Evolutionary conservation across 2,888 invertebrate genomes (phyloP).

Genomic region (Cybosia mesomella): DNA sequence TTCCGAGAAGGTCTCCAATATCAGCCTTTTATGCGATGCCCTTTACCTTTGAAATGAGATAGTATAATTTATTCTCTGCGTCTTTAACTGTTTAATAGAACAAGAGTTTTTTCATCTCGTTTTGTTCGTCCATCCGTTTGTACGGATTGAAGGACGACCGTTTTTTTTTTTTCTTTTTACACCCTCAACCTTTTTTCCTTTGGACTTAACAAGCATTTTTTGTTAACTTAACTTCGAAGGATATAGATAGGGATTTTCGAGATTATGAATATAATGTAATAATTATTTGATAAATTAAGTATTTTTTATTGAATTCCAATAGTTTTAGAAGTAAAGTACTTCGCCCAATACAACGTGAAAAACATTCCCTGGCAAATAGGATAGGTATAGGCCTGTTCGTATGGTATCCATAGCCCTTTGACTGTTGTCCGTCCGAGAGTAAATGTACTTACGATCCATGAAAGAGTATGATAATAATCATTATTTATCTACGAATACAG

Average conservation of each 20-base stretch:
- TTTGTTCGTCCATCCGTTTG: constrained; percentile 43
- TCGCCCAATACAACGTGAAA: background rate
- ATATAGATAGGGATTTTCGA: background rate
- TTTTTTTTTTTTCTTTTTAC: constrained; percentile 61
- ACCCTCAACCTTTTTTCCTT: constrained; percentile 72
- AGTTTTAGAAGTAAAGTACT: background rate
- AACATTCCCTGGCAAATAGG: too few species aligned
- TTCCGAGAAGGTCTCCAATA: constrained; percentile 46
- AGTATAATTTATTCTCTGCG: constrained; percentile 73
- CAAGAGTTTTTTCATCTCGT: constrained; percentile 64
- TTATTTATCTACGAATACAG: too few species aligned
- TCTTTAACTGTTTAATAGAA: constrained; percentile 75
- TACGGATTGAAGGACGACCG: constrained; percentile 27
- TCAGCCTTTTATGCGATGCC: constrained; percentile 56
- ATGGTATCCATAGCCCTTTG: too few species aligned
- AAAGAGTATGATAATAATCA: too few species aligned
- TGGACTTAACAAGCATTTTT: constrained; percentile 64
- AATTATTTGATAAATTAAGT: background rate
- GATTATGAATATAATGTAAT: background rate
- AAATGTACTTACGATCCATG: too few species aligned
- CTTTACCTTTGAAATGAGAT: constrained; percentile 58
- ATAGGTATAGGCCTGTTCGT: too few species aligned
- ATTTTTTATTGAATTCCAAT: constrained; percentile 33
- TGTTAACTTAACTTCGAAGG: constrained; percentile 42
- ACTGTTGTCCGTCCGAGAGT: too few species aligned